Evolutionary conservation across 2,797 vertebrate genomes (phyloP).

Genomic region (Triplophysa yarkandensis): DNA sequence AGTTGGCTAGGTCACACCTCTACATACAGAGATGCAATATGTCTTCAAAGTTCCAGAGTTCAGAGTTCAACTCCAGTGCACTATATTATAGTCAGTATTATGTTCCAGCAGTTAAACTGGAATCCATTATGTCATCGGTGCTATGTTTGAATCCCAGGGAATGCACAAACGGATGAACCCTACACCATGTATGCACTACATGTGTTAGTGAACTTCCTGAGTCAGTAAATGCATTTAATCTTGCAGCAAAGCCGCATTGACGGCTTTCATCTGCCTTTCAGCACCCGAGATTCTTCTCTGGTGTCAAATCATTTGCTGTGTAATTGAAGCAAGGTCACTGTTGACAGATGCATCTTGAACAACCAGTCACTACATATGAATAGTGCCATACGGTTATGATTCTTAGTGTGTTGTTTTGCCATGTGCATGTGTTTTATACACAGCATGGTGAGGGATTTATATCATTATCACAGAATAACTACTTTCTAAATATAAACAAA

Average conservation of each 20-base stretch:
- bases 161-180: background rate
- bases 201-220: background rate
- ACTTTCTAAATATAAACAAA: constrained; percentile 51
- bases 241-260: background rate
- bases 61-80: background rate
- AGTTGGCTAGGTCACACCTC: constrained; percentile 25
- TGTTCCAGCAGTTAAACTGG: no score
- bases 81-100: no score
- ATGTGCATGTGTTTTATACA: constrained; percentile 15
- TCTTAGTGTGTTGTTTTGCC: background rate
- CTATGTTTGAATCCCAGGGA: no score
- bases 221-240: background rate
- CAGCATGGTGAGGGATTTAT: constrained; percentile 30
- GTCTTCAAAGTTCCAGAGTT: background rate
- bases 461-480: constrained; percentile 50
- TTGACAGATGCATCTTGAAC: constrained; percentile 36
- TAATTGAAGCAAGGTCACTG: constrained; percentile 22
- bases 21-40: constrained; percentile 1
- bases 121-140: no score
- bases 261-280: constrained; percentile 13
- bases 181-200: background rate
- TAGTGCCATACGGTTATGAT: constrained; percentile 6
- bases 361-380: constrained; percentile 27
- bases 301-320: constrained; percentile 24
- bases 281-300: background rate